Evolutionary conservation across 2,113 vertebrate species (phyloP), one percentile per base, ranked within the genome.

Genomic region (Amphiprion percula): DNA sequence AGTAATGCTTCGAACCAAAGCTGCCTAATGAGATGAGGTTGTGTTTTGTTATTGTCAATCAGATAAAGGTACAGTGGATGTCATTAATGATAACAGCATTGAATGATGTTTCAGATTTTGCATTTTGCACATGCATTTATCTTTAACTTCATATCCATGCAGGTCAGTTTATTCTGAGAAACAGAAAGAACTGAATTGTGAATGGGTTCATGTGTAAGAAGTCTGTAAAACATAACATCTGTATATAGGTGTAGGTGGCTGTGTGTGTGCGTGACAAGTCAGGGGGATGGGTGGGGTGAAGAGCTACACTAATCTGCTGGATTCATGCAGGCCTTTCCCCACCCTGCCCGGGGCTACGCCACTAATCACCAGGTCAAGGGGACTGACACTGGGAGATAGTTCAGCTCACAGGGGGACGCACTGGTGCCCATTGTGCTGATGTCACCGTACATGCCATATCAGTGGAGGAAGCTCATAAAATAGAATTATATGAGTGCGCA

Each of bases 271-370:
- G 69, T 44, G 14, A 62, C 67, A 71, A 14, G 16, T 80, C 63
- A 64, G 53, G 69, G 75, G 80, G 71, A 83, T 79, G 93, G 94
- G 94, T 91, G 94, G 88, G 88, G 93, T 89, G 62, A 74, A 75
- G 68, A 85, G 62, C 80, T 79, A 65, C 70, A 74, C 86, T 95
- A 94, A 94, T 95, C 94, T 94, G 77, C 69, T 85, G 89, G 93
- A 93, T 92, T 94, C 93, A 94, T 87, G 80, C 90, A 83, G 75
- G 87, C 86, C 85, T 90, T 88, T 89, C 89, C 91, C 90, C 93
- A 92, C 93, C 93, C 93, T 88, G 83, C 86, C 83, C 44, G 44
- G 84, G 83, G 88, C 91, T 72, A 79, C 53, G 72, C 74, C 87
- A 90, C 91, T 94, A 92, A 94, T 91, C 90, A 87, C 67, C 81